Evolutionary conservation across 2,888 invertebrate species (phyloP).

Genomic region (Hoplodrina blanda): DNA sequence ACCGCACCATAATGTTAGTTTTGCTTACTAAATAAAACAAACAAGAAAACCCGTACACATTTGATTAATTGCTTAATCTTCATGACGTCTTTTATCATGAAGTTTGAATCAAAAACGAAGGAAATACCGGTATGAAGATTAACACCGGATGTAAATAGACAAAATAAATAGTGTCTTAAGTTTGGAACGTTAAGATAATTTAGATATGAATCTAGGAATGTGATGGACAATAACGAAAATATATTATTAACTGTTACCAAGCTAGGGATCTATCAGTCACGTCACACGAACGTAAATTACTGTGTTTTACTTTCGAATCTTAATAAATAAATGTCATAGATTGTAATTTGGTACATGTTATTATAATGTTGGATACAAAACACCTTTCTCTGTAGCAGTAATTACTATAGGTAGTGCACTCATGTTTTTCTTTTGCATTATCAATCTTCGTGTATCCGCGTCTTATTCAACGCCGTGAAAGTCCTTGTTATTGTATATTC

Average conservation of each 20-base stretch:
- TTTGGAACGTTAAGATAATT: conserved; percentile 34
- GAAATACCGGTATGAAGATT: conserved; percentile 18
- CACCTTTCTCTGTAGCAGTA: conserved; percentile 82
- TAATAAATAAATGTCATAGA: conserved; percentile 85
- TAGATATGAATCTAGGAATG: conserved; percentile 40
- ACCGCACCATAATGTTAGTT: conserved; percentile 31
- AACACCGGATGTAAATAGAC: conserved; percentile 38
- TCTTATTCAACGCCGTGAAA: conserved; percentile 80
- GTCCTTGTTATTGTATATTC: conserved; percentile 77
- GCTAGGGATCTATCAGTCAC: conserved; percentile 77
- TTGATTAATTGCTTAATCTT: conserved; percentile 27
- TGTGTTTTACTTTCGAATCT: conserved; percentile 81
- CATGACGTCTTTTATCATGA: conserved; percentile 9
- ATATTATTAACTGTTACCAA: conserved; percentile 68
- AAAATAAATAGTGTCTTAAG: conserved; percentile 32
- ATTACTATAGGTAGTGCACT: conserved; percentile 81
- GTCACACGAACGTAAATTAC: conserved; percentile 77
- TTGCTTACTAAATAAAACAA: conserved; percentile 23
- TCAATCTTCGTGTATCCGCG: conserved; percentile 79
- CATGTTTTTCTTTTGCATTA: conserved; percentile 80
- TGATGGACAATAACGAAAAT: conserved; percentile 64
- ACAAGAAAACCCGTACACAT: not conserved
- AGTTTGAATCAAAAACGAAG: conserved; percentile 25
- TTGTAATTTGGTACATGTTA: conserved; percentile 82
- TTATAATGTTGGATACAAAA: conserved; percentile 80